Conservation (phyloP, 2,113 vertebrate species). For the Leiothrix lutea region DNA sequence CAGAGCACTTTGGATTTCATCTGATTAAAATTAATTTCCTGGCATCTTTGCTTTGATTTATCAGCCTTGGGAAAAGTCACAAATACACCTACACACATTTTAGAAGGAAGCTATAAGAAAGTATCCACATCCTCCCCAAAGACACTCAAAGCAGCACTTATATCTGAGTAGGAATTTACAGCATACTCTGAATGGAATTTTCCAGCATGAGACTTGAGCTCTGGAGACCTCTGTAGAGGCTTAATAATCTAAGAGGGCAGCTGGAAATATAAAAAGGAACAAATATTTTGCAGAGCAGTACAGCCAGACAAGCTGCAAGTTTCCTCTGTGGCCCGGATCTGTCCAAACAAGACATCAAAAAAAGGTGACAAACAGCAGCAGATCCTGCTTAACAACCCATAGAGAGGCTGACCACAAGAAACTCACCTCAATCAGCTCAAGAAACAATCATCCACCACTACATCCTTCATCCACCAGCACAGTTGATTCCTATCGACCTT, state of each 20-base stretch:
- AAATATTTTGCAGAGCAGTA: background rate
- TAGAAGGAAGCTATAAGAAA: background rate
- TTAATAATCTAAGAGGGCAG: background rate
- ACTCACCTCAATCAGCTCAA: background rate
- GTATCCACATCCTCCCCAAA: background rate
- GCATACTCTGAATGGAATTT: background rate
- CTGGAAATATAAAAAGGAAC: background rate
- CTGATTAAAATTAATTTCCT: background rate
- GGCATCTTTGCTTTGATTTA: background rate
- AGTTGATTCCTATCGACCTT: accelerated
- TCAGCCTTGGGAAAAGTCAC: background rate
- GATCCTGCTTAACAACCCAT: background rate
- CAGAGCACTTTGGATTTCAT: background rate
- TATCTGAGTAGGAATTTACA: background rate
- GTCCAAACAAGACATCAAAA: background rate
- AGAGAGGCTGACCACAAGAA: background rate
- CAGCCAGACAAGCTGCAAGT: background rate
- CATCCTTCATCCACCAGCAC: background rate
- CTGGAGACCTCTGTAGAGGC: background rate
- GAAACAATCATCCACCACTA: background rate
- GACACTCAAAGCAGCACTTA: background rate
- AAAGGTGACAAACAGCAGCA: background rate
- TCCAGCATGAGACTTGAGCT: background rate
- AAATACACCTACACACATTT: background rate
- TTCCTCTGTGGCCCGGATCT: background rate